phyloP scores from a whole-genome alignment of 2,888 invertebrate genomes.

The Sisyra terminalis region DNA sequence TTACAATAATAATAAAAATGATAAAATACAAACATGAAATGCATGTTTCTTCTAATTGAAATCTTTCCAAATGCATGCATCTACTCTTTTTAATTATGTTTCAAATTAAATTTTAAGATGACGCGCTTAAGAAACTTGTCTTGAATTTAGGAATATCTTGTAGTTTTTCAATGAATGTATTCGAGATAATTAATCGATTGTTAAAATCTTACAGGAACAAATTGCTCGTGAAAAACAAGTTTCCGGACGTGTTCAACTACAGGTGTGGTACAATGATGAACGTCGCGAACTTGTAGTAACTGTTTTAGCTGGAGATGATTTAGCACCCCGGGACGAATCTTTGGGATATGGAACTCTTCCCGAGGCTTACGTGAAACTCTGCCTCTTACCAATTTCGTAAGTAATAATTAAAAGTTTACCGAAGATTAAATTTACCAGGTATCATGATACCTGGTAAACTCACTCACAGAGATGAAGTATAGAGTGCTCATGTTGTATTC shows the following conservation, averaged over 20 bases:
- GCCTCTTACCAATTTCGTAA: slow-evolving; percentile 65
- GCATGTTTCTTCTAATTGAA: not conserved
- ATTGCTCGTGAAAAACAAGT: slow-evolving; percentile 57
- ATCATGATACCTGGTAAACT: no score
- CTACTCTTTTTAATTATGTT: not conserved
- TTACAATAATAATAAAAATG: not conserved
- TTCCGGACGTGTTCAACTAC: slow-evolving; percentile 68
- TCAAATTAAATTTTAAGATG: not conserved
- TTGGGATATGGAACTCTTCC: slow-evolving; percentile 62
- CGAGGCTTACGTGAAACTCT: slow-evolving; percentile 71
- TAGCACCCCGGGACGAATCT: slow-evolving; percentile 62
- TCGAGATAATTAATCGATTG: not conserved
- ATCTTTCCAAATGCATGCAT: not conserved
- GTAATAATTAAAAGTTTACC: no score
- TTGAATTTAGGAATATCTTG: slow-evolving; percentile 1
- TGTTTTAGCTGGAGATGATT: slow-evolving; percentile 70
- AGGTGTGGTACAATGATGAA: slow-evolving; percentile 78
- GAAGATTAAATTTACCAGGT: no score
- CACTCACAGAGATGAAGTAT: no score
- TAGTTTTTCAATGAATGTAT: not conserved
- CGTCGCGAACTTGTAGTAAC: slow-evolving; percentile 69
- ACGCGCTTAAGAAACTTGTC: not conserved
- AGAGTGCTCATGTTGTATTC: no score
- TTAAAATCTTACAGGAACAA: slow-evolving; percentile 39
- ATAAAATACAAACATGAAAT: not conserved